These are phyloP conservation scores for Corythucha ciliata DNA, from an alignment of 2,888 invertebrate species.

Conservation along the genomic window DNA sequence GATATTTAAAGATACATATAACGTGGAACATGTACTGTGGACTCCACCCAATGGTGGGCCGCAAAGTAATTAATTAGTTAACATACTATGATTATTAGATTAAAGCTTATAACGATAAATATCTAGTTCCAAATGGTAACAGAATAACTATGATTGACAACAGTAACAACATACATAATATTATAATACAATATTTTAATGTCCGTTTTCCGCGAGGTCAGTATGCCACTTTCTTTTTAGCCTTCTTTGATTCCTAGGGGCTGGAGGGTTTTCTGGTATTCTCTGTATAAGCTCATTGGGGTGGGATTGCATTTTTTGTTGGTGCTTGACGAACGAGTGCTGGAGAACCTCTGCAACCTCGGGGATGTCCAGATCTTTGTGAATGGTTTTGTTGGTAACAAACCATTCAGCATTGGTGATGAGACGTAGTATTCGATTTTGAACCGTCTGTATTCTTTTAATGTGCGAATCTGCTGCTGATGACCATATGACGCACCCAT, in stretches of 20 bases:
- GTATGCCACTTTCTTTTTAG: constrained; percentile 7
- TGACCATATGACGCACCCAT: constrained; percentile 8
- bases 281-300: constrained; percentile 4
- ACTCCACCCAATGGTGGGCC: no score
- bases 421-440: constrained; percentile 10
- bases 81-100: no score
- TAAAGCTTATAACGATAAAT: no score
- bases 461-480: constrained; percentile 12
- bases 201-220: constrained; percentile 6
- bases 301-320: neutral
- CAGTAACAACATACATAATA: no score
- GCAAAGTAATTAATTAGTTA: no score
- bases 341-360: constrained; percentile 2
- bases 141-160: no score
- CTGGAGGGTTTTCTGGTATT: constrained; percentile 4
- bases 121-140: no score
- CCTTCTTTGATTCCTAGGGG: no score
- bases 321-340: neutral
- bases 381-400: constrained; percentile 10
- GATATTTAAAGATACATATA: no score
- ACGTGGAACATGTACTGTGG: no score
- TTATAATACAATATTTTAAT: no score
- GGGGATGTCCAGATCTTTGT: constrained; percentile 7
- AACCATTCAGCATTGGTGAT: constrained; percentile 4
- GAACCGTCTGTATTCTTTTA: constrained; percentile 7